phyloP scores from a whole-genome alignment of 2,888 invertebrate genomes.

The Eilema caniola region DNA sequence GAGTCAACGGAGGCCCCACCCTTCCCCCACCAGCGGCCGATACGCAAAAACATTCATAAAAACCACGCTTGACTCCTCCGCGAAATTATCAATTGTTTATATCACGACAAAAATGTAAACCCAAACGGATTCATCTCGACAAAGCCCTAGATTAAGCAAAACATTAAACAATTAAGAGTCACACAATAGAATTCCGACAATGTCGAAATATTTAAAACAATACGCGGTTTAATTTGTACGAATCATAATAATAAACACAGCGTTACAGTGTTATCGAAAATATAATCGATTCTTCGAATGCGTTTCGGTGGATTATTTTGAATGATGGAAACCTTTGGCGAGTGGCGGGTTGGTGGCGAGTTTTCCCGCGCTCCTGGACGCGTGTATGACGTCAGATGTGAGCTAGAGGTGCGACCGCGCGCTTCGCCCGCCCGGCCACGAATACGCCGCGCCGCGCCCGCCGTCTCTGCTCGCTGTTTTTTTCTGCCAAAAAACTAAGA shows the following conservation, averaged over 20 bases:
- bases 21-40: conserved; percentile 78
- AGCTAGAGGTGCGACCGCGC: conserved; percentile 75
- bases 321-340: conserved; percentile 50
- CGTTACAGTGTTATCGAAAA: conserved; percentile 71
- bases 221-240: conserved; percentile 76
- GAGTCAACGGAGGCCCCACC: conserved; percentile 83
- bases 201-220: conserved; percentile 82
- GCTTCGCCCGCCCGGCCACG: conserved; percentile 78
- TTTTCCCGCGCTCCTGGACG: conserved; percentile 81
- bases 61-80: conserved; percentile 80
- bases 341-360: conserved; percentile 60
- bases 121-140: conserved; percentile 68
- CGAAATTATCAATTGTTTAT: conserved; percentile 84
- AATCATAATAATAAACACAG: conserved; percentile 80
- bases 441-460: conserved; percentile 70
- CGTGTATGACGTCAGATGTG: conserved; percentile 57
- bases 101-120: conserved; percentile 78
- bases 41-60: conserved; percentile 86
- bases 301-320: conserved; percentile 57
- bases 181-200: conserved; percentile 80
- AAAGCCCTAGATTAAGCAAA: conserved; percentile 73
- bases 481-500: conserved; percentile 83
- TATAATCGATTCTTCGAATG: conserved; percentile 60
- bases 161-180: conserved; percentile 79
- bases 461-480: conserved; percentile 68